Percentiles rank a stretch among this genome's conserved stretches.
These are phyloP conservation scores for Saccostrea glomerata DNA, from an alignment of 1,140 invertebrate species.

Conservation along the genomic window DNA sequence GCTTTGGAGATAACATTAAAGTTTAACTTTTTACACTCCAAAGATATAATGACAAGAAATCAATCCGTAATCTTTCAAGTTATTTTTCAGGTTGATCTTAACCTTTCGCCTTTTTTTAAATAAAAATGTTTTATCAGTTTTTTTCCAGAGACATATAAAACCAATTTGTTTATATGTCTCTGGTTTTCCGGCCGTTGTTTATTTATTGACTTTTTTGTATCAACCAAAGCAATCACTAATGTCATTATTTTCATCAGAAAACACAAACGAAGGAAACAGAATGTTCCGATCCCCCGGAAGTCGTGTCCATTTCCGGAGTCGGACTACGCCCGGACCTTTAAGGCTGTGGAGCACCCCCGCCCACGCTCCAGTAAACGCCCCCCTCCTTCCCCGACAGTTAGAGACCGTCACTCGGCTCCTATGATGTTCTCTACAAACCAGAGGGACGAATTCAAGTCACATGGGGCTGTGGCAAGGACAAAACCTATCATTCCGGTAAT, in stretches of 20 bases:
- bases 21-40: not conserved
- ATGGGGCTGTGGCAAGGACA: conserved; percentile 61
- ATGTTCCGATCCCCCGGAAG: conserved; percentile 44
- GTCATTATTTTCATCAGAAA: conserved; percentile 53
- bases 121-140: too few species aligned
- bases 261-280: conserved; percentile 54
- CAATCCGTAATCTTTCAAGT: too few species aligned
- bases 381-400: conserved; percentile 52
- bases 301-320: conserved; percentile 60
- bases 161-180: too few species aligned
- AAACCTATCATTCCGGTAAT: conserved; percentile 68
- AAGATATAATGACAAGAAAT: too few species aligned
- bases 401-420: conserved; percentile 62
- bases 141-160: too few species aligned
- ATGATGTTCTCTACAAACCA: conserved; percentile 75
- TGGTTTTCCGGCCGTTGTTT: too few species aligned
- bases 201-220: too few species aligned
- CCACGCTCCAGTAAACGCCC: conserved; percentile 75
- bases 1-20: not conserved
- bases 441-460: conserved; percentile 66
- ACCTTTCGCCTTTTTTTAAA: too few species aligned
- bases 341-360: conserved; percentile 64
- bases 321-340: conserved; percentile 66
- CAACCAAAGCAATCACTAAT: not conserved
- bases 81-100: too few species aligned